These are phyloP conservation scores for Asbolus verrucosus DNA, from an alignment of 1,140 invertebrate species.

Conservation along the genomic window DNA sequence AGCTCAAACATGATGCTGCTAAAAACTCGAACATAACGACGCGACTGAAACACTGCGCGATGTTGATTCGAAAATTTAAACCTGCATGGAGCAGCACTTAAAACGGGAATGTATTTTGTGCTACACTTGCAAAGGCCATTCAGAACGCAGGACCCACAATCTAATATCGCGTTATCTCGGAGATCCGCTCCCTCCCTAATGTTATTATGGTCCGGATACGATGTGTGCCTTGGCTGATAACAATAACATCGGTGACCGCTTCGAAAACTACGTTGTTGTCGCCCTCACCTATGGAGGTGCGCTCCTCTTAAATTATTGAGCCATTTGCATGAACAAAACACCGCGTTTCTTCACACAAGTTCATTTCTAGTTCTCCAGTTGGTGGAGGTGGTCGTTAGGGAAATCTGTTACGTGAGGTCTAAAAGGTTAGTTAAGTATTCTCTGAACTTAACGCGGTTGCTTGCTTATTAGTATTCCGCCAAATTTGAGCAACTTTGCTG, in stretches of 20 bases:
- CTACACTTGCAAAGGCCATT: slow-evolving; percentile 35
- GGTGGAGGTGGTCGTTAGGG: slow-evolving; percentile 35
- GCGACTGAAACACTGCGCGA: no score
- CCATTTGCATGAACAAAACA: slow-evolving; percentile 17
- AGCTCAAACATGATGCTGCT: no score
- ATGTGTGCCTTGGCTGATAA: slow-evolving; percentile 42
- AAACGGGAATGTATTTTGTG: slow-evolving; percentile 32
- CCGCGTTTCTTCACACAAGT: slow-evolving; percentile 18
- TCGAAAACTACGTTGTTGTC: background rate
- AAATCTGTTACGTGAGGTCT: slow-evolving; percentile 44
- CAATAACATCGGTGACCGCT: slow-evolving; percentile 31
- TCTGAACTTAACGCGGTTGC: no score
- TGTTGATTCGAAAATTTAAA: slow-evolving; percentile 15
- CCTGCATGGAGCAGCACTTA: background rate
- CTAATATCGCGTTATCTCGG: slow-evolving; percentile 42
- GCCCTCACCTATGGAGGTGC: slow-evolving; percentile 12
- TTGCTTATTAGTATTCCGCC: slow-evolving; percentile 6
- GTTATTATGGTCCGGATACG: slow-evolving; percentile 37
- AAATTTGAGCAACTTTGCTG: background rate
- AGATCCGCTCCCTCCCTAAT: slow-evolving; percentile 40
- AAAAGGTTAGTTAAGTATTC: no score
- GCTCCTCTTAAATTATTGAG: slow-evolving; percentile 8
- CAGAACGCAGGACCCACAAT: slow-evolving; percentile 36
- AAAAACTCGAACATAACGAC: no score
- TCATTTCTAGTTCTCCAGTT: slow-evolving; percentile 1